These are phyloP conservation scores for Caenorhabditis sp. DNA, from an alignment of 2,888 invertebrate species.

Conservation along the genomic window DNA sequence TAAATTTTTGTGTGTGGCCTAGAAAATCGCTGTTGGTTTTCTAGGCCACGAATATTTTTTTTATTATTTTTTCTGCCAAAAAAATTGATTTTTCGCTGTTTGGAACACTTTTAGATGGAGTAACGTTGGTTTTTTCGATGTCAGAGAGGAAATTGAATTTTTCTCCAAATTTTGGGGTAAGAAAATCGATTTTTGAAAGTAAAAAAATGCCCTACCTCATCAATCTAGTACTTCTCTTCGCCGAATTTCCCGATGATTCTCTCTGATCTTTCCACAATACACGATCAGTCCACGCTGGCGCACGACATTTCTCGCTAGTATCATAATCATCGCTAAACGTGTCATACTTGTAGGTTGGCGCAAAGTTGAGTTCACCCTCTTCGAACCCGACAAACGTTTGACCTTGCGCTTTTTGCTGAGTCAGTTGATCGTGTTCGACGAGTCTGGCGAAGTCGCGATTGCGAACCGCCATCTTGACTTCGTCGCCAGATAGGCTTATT, in stretches of 20 bases:
- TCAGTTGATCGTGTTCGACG: slow-evolving; percentile 86
- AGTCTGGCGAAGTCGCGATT: slow-evolving; percentile 81
- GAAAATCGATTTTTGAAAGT: background rate
- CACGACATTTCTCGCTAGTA: slow-evolving; percentile 86
- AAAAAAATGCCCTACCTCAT: slow-evolving; percentile 14
- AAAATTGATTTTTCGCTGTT: no score
- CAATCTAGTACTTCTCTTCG: no score
- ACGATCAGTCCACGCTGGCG: slow-evolving; percentile 96
- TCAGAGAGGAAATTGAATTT: no score
- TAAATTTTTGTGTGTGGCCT: background rate
- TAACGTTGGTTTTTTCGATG: no score
- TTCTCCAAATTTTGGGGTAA: no score
- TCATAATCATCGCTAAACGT: slow-evolving; percentile 98
- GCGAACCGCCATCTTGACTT: slow-evolving; percentile 82
- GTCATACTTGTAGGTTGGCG: slow-evolving; percentile 98
- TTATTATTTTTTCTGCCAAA: no score
- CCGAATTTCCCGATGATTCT: no score
- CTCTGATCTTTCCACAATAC: slow-evolving; percentile 82
- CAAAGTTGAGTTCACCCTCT: slow-evolving; percentile 89
- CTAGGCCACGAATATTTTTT: no score
- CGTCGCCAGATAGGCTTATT: slow-evolving; percentile 54
- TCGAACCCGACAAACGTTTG: slow-evolving; percentile 88
- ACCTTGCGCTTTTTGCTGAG: slow-evolving; percentile 73
- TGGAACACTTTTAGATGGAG: no score
- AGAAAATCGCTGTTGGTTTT: no score